Base-by-base conservation (phyloP, 2,113 vertebrate genomes). In the Plecturocebus donacophilus region DNA sequence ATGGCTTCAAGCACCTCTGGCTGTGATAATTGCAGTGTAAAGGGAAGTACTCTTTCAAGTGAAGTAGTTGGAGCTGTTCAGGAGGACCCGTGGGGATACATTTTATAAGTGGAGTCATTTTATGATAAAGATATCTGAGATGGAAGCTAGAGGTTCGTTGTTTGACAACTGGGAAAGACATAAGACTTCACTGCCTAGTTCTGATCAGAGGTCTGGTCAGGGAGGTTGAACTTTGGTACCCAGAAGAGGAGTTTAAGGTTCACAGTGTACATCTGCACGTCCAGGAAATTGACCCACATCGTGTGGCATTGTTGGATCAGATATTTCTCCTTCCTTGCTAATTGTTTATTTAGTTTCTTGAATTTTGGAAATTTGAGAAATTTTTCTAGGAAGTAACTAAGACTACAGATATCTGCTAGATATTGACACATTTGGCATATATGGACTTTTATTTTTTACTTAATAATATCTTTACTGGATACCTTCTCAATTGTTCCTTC, bases 11-110 rank as follows among this genome's bases (percentile, higher is more conserved):
- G 76, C 25, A 56, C 82, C 64, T 77, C 96, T 80, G 91, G 82
- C 92, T 96, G 82, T 87, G 96, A 94, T 96, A 94, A 97, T 30
- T 96, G 73, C 66, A 38, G 10, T 38, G 35, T 82, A 92, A 92
- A 92, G 87, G 23, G 80, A 93, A 94, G 66, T 80, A 12, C 81
- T 88, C 76, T 94, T 97, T 97, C 38, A 52, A 58, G 47, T 83
- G 77, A 47, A 88, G 92, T 91, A 83, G 70, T 47, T 82, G 42
- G 92, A 94, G 38, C 42, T 95, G n/a, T 25, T 87, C 6, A 32
- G 91, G 32, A 4, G 14, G 54, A 38, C 58, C 10, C 1, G 12
- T 25, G 52, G 85, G 96, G 58, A 71, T 70, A 52, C 38, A 17
- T 76, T 93, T 76, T 80, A 71, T 2, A 58, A 58, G 30, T 6